Evolutionary conservation across 1,140 invertebrate genomes (phyloP), one percentile per base, ranked within the genome.

Genomic region (Helicoverpa zea): DNA sequence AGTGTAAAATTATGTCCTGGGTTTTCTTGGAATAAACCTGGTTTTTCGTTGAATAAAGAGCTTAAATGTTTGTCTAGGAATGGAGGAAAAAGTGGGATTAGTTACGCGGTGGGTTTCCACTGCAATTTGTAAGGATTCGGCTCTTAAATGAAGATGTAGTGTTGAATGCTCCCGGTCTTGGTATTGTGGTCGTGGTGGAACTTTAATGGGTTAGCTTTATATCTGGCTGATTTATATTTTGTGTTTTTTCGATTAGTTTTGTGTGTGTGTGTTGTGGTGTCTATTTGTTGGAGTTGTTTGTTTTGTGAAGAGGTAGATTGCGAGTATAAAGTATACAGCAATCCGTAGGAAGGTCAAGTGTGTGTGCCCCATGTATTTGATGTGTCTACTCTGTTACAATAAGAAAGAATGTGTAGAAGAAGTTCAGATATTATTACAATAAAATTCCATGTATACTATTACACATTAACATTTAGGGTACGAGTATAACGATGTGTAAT

Each of bases 81-180:
- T 16, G 43, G 64, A 49, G 43, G 3, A 68, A 68, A 68, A 68
- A 68, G 16, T 49, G 9, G 64, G 43, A 68, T 68, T 68, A 68
- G 43, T 68, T 68, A 68, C 18, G 64, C 64, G 16, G 64, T 49
- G 61, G 61, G 35, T 43, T 43, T 64, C 61, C 61, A 64, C 13
- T 64, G 64, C 43, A 68, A 68, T 68, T 68, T 68, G 64, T 68
- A 68, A 68, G 64, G 64, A 68, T 68, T 68, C 64, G 64, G 64
- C 18, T 43, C 43, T 43, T 68, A 68, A 68, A 68, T 68, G 64
- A 68, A 68, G 64, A 68, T 49, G 64, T 68, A 68, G 43, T 43
- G 64, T 43, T 68, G 35, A 43, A 68, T 12, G 64, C n/a, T 49
- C 16, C n/a, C 64, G 18, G 49, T 49, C 64, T 68, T 68, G 47